Evolutionary conservation across 2,113 vertebrate genomes (phyloP), one percentile per base, ranked within the genome.

Genomic region (Ochotona princeps): DNA sequence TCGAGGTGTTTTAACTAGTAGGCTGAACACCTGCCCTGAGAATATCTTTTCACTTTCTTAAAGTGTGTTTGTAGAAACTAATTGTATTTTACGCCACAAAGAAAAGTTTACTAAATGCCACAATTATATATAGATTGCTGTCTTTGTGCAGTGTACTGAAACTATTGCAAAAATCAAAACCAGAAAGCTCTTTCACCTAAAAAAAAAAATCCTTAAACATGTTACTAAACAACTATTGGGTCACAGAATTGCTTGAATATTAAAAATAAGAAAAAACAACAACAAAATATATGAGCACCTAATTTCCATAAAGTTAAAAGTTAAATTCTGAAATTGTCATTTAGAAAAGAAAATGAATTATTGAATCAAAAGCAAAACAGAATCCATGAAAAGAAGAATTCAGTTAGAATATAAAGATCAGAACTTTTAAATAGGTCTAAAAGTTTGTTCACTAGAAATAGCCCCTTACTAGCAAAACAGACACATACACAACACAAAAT

Each of bases 361-460:
- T 23, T 20, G 32, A 35, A 21, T 3, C 54, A 5, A 57, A 57
- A 32, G n/a, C 23, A 70, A 70, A 70, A 18, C 18, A 35, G 44
- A 61, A 76, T 75, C 87, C 25, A 92, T n/a, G n/a, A 70, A 44
- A 83, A 66, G 10, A 57, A 67, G 38, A 91, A 75, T 75, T 93
- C 44, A 65, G 7, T 69, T 65, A 89, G 66, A 61, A 87, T 92
- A 79, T 17, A 83, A 82, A 89, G 18, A 80, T 7, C 18, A 74
- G 76, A 79, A 49, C 30, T 49, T 38, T 35, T 80, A 66, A 85
- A 57, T 69, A 65, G 69, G 6, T 70, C 8, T 61, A 86, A 87
- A 85, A 82, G 12, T 1, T 66, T 47, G 35, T 66, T 73, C 30
- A 75, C 91, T 73, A 83, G 86, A 90, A 47, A 23, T 5, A 51